Evolutionary conservation across 2,888 invertebrate genomes (phyloP).

Genomic region (Harpalus rufipes): DNA sequence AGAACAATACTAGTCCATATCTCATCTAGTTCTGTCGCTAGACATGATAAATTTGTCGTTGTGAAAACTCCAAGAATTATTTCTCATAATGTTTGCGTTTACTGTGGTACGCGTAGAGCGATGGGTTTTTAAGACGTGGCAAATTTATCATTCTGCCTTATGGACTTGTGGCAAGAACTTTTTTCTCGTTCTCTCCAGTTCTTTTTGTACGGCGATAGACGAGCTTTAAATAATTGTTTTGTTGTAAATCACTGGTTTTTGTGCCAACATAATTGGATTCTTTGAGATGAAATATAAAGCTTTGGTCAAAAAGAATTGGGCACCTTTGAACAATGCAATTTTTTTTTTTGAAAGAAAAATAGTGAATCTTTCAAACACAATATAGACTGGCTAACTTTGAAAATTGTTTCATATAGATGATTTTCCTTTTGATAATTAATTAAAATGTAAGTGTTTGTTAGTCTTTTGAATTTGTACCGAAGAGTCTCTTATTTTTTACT

Average conservation of each 20-base stretch:
- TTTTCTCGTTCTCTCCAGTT: constrained; percentile 3
- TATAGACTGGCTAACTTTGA: too few relatives aligned
- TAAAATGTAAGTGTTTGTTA: too few relatives aligned
- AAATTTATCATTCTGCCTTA: constrained; percentile 61
- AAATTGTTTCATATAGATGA: too few relatives aligned
- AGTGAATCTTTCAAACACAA: too few relatives aligned
- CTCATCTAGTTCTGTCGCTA: constrained; percentile 64
- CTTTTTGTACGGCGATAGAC: constrained; percentile 30
- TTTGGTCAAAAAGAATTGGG: too few relatives aligned
- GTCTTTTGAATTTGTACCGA: too few relatives aligned
- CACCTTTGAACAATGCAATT: too few relatives aligned
- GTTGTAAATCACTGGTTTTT: constrained; percentile 43
- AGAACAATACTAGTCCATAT: constrained; percentile 62
- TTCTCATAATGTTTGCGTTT: constrained; percentile 55
- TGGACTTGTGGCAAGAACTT: constrained; percentile 41
- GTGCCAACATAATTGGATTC: constrained; percentile 40
- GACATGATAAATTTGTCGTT: constrained; percentile 65
- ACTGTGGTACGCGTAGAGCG: constrained; percentile 44
- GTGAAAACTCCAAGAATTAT: constrained; percentile 61
- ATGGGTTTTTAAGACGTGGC: constrained; percentile 50
- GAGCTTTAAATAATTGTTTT: constrained; percentile 49
- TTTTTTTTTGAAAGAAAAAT: too few relatives aligned
- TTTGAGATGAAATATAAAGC: constrained; percentile 4
- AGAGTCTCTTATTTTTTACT: too few relatives aligned
- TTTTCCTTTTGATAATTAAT: too few relatives aligned